Evolutionary conservation across 2,113 vertebrate species (phyloP).

Genomic region (Peromyscus polionotus): DNA sequence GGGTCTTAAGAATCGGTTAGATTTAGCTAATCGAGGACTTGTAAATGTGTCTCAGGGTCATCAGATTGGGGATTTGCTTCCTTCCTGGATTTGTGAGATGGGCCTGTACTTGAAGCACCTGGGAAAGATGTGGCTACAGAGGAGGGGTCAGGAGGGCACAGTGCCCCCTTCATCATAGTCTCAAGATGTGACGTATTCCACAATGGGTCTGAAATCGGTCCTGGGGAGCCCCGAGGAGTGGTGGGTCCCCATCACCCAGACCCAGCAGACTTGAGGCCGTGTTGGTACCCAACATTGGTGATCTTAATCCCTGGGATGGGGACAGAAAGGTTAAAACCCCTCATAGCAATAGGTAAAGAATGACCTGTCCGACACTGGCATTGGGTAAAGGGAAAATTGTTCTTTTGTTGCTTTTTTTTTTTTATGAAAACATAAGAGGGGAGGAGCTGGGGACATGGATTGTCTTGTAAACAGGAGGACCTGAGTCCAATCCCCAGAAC

Average conservation of each 20-base stretch:
- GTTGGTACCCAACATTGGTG: rapidly evolving
- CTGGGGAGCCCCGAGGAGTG: neutral
- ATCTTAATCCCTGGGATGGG: no score
- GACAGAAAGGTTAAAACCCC: neutral
- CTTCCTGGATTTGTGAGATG: neutral
- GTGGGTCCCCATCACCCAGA: neutral
- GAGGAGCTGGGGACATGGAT: neutral
- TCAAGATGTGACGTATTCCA: rapidly evolving
- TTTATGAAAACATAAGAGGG: neutral
- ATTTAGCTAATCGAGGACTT: neutral
- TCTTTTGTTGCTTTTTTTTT: neutral
- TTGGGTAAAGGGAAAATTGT: neutral
- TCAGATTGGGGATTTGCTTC: neutral
- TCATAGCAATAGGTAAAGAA: neutral
- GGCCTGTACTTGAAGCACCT: no score
- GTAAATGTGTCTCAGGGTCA: neutral
- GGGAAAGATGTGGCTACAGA: no score
- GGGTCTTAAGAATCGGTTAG: neutral
- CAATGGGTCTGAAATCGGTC: rapidly evolving
- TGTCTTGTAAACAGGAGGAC: neutral
- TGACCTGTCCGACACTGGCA: neutral
- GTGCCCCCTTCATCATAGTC: rapidly evolving
- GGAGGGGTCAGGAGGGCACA: rapidly evolving
- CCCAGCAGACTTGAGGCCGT: neutral
- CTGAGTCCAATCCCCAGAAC: neutral